A percentile compares a stretch with the other conserved stretches of the same genome.
These are phyloP conservation scores for Asbolus verrucosus DNA, from an alignment of 1,140 invertebrate species.

Conservation along the genomic window DNA sequence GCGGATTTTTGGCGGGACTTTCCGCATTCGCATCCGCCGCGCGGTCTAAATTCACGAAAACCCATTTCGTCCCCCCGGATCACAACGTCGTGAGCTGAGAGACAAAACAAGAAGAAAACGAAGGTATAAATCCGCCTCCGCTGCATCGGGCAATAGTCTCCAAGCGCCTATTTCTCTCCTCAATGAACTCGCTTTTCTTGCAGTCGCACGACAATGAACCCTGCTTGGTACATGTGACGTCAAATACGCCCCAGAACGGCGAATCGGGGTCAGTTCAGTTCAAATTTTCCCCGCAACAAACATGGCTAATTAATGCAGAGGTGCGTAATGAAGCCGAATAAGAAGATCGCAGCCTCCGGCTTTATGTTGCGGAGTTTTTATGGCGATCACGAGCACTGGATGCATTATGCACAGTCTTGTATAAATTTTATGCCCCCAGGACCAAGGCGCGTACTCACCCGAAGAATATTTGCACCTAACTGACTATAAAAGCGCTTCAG, in stretches of 20 bases:
- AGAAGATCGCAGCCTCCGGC: too few species aligned
- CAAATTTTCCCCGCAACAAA: background rate
- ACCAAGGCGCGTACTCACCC: background rate
- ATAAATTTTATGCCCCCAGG: too few species aligned
- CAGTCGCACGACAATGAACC: constrained; percentile 16
- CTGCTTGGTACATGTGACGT: too few species aligned
- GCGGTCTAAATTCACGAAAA: background rate
- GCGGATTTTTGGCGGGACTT: too few species aligned
- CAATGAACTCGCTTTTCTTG: constrained; percentile 24
- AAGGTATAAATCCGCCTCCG: constrained; percentile 12
- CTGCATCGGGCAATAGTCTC: constrained; percentile 12
- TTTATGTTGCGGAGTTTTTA: background rate
- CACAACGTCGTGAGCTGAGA: background rate
- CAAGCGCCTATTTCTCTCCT: constrained; percentile 1
- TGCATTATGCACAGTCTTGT: too few species aligned
- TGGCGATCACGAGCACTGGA: background rate
- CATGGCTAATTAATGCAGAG: constrained; percentile 22
- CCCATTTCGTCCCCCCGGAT: background rate
- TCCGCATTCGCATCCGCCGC: too few species aligned
- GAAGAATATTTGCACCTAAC: background rate
- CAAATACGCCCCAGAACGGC: constrained; percentile 4
- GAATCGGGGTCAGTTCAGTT: constrained; percentile 2
- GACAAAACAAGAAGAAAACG: constrained; percentile 24
- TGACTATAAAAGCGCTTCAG: background rate
- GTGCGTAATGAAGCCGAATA: background rate